Percentiles rank a stretch among this genome's conserved stretches.
phyloP scores from a whole-genome alignment of 2,113 vertebrate species.

The Tragelaphus strepsiceros region DNA sequence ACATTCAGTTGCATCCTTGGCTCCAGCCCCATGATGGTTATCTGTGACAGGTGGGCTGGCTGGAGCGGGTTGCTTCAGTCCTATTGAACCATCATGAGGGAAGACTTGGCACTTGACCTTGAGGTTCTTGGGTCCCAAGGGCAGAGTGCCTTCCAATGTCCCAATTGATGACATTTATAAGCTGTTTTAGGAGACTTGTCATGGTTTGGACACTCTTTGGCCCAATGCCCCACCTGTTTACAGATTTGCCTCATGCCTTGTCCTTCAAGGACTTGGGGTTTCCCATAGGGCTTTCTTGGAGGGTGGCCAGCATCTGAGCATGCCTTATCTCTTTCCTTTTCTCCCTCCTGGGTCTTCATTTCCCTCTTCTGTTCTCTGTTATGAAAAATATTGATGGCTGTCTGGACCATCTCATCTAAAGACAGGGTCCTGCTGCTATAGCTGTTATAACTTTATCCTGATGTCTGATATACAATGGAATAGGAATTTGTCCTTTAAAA shows the following conservation, averaged over 20 bases:
- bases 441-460: not conserved
- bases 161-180: not conserved
- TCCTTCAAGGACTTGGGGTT: not conserved
- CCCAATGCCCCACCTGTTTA: not conserved
- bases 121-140: not conserved
- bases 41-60: not conserved
- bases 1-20: not conserved
- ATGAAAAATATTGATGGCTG: not conserved
- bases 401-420: not conserved
- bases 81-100: not conserved
- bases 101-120: not conserved
- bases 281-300: not conserved
- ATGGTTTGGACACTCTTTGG: not conserved
- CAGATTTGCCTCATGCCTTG: not conserved
- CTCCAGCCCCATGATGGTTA: not conserved
- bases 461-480: not conserved
- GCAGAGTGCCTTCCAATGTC: not conserved
- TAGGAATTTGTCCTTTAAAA: not conserved
- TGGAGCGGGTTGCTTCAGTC: fast-evolving
- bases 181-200: not conserved
- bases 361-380: not conserved
- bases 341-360: not conserved
- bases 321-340: not conserved
- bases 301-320: not conserved
- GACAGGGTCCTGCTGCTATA: not conserved